Evolutionary conservation across 2,113 vertebrate species (phyloP).

Genomic region (Brachyistius frenatus): DNA sequence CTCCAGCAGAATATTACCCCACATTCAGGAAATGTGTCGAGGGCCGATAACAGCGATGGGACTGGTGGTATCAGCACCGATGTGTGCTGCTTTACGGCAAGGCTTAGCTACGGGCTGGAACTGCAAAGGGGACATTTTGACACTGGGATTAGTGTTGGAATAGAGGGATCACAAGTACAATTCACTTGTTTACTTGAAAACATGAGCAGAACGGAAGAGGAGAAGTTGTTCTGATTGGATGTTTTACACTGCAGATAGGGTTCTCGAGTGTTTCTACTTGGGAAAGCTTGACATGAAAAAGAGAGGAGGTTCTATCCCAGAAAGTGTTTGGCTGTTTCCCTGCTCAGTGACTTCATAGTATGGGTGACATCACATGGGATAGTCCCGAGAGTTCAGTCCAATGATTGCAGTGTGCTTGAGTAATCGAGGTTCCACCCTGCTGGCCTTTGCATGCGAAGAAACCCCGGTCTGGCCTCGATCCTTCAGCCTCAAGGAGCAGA

Average conservation of each 20-base stretch:
- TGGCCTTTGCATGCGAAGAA: constrained; percentile 36
- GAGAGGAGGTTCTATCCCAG: constrained; percentile 7
- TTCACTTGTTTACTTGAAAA: background rate
- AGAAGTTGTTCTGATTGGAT: background rate
- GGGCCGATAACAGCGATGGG: no score
- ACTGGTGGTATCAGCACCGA: background rate
- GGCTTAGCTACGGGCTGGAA: no score
- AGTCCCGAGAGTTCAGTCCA: constrained; percentile 60
- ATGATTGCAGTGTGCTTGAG: constrained; percentile 47
- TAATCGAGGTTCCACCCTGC: constrained; percentile 69
- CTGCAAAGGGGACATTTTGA: background rate
- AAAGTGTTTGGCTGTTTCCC: constrained; percentile 61
- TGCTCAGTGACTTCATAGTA: constrained; percentile 52
- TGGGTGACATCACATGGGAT: constrained; percentile 71
- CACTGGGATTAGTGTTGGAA: background rate
- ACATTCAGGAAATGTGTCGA: background rate
- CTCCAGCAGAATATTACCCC: background rate
- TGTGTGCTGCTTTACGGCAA: no score
- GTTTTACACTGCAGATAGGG: background rate
- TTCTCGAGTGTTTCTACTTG: constrained; percentile 13
- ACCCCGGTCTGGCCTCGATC: constrained; percentile 41
- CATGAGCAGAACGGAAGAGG: no score
- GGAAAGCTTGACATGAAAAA: constrained; percentile 17
- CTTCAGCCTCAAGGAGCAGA: constrained; percentile 17
- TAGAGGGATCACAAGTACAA: background rate